Evolutionary conservation across 2,888 invertebrate genomes (phyloP), one percentile per base, ranked within the genome.

Genomic region (Leucoma salicis): DNA sequence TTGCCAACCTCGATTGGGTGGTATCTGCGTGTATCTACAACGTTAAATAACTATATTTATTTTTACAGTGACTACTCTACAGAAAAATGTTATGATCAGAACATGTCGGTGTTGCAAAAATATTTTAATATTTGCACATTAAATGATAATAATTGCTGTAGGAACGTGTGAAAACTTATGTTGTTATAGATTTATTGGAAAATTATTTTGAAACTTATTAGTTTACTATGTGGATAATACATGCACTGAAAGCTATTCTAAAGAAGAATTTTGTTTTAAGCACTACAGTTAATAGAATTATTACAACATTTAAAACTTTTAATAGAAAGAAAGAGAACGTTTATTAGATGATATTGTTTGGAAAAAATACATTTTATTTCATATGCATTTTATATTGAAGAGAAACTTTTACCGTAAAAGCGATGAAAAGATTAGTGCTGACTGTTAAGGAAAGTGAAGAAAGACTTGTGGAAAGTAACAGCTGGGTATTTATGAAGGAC

Each of bases 21-120:
- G 65, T 65, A 65, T 60, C 58, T 70, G 12, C 15, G 68, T 62
- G 37, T 51, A 71, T 57, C 58, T 63, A 74, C 77, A 70, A 70
- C 72, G 76, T 80, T 85, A 85, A 85, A 86, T 75, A 66, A 81
- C 76, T 84, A 78, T 81, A 85, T 89, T 89, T 89, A 76, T 89
- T 87, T 88, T 89, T 89, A 87, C 89, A 89, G 88, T 88, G 87
- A 75, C 85, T 66, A 72, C 84, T 82, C 89, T 75, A 82, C 88
- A 84, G 85, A 83, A 82, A 82, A 77, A 83, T 76, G 60, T 88
- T 77, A 78, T 83, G 82, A 74, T 83, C 78, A 77, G 82, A 86
- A 80, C 70, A 77, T 85, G 78, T 82, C 57, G 84, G 79, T 75
- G 82, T 84, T 86, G 67, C 86, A 86, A 81, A 88, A 78, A 84